A percentile compares a stretch with the other conserved stretches of the same genome.
Evolutionary conservation across 2,113 vertebrate species (phyloP).

Genomic region (Spea bombifrons): DNA sequence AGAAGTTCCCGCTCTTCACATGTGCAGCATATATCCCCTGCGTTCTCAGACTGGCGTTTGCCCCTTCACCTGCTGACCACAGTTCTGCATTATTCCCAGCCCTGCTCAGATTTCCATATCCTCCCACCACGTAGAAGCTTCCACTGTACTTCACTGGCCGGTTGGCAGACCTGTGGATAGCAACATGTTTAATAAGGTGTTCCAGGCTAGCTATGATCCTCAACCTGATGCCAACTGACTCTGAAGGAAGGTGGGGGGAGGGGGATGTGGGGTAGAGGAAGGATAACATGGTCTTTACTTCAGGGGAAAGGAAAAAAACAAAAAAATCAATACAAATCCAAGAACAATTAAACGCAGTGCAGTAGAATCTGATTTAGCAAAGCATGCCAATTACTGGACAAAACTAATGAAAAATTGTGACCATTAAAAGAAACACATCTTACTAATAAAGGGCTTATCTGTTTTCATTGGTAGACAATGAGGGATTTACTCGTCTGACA

Average conservation of each 20-base stretch:
- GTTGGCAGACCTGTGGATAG: slow-evolving; percentile 29
- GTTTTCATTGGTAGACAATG: too few species aligned
- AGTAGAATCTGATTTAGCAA: background rate
- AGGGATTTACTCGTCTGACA: too few species aligned
- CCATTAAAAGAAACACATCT: too few species aligned
- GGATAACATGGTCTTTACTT: slow-evolving; percentile 18
- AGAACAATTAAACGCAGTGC: background rate
- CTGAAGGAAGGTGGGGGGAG: background rate
- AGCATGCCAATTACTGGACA: background rate
- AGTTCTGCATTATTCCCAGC: slow-evolving; percentile 25
- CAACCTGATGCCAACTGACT: background rate
- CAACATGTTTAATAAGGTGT: slow-evolving; percentile 28
- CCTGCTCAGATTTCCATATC: slow-evolving; percentile 22
- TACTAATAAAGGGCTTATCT: too few species aligned
- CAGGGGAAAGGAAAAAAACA: too few species aligned
- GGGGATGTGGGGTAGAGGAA: too few species aligned
- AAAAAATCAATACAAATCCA: too few species aligned
- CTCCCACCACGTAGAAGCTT: background rate
- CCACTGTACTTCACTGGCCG: slow-evolving; percentile 15
- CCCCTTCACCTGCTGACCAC: slow-evolving; percentile 10
- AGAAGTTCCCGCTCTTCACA: too few species aligned
- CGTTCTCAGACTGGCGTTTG: background rate
- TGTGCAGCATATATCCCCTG: too few species aligned
- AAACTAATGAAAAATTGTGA: slow-evolving; percentile 53
- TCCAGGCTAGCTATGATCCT: background rate